Conservation (phyloP, 1,140 invertebrate species). For the Lucilia cuprina region DNA sequence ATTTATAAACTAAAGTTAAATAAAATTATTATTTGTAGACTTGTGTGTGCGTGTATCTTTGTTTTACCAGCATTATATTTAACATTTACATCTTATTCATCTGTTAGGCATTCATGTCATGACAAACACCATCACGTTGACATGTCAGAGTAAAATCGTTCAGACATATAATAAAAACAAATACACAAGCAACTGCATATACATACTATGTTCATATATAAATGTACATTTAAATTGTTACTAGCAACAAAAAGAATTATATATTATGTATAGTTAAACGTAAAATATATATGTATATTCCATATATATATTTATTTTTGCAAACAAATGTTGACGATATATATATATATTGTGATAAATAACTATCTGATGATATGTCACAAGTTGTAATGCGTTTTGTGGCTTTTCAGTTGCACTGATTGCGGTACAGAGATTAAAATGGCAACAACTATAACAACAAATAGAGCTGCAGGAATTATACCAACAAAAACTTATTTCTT, state of each 20-base stretch:
- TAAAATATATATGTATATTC: not conserved
- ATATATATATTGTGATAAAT: constrained; percentile 23
- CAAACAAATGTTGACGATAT: constrained; percentile 12
- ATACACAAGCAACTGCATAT: not conserved
- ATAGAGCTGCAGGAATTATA: not conserved
- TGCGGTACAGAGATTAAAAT: constrained; percentile 17
- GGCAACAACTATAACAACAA: not conserved
- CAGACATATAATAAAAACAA: not conserved
- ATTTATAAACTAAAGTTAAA: not conserved
- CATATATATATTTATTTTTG: not conserved
- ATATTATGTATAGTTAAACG: not conserved
- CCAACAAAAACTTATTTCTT: not conserved
- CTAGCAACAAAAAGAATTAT: not conserved
- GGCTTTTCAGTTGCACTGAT: constrained; percentile 26
- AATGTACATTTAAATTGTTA: not conserved
- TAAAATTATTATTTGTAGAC: not conserved
- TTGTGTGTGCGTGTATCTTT: not conserved
- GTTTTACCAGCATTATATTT: not conserved
- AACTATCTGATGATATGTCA: constrained; percentile 33
- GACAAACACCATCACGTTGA: constrained; percentile 10
- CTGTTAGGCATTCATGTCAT: not conserved
- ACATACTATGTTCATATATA: too few species aligned
- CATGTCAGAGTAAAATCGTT: not conserved
- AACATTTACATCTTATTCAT: constrained; percentile 13
- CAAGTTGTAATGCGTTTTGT: constrained; percentile 29